Evolutionary conservation across 2,797 vertebrate species (phyloP).

Genomic region (Otolemur crassicaudatus): DNA sequence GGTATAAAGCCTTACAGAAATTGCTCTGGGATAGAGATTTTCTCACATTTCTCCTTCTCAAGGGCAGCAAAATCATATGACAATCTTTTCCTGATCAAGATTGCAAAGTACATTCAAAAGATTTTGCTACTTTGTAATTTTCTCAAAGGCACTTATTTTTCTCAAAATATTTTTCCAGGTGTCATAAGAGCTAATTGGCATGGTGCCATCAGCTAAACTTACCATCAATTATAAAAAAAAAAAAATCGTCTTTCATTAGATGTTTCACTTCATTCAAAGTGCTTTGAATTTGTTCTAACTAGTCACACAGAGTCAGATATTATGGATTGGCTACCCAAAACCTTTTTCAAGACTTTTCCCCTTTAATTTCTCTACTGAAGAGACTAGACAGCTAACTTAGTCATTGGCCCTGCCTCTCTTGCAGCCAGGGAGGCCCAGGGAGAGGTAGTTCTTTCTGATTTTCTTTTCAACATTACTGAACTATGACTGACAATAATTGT

Average conservation of each 20-base stretch:
- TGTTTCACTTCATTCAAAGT: neutral
- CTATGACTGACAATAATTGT: neutral
- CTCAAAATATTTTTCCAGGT: neutral
- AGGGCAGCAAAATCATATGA: neutral
- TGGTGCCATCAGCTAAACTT: neutral
- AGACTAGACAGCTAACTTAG: neutral
- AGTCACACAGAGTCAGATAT: neutral
- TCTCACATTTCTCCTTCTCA: constrained; percentile 27
- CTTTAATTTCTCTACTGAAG: neutral
- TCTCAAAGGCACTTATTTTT: neutral
- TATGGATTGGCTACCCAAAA: neutral
- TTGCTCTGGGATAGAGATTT: neutral
- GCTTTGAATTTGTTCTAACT: neutral
- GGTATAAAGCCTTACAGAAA: neutral
- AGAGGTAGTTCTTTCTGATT: neutral
- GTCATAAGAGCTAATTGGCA: neutral
- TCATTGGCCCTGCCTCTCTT: neutral
- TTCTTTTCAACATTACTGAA: neutral
- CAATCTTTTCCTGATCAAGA: neutral
- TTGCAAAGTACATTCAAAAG: neutral
- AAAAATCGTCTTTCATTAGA: constrained; percentile 11
- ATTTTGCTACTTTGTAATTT: constrained; percentile 38
- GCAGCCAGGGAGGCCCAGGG: neutral
- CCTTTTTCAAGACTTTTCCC: neutral
- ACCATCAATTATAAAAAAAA: neutral